These are phyloP conservation scores for Lepilemur septentrionalis DNA, from an alignment of 2,797 vertebrate species.

Conservation along the genomic window DNA sequence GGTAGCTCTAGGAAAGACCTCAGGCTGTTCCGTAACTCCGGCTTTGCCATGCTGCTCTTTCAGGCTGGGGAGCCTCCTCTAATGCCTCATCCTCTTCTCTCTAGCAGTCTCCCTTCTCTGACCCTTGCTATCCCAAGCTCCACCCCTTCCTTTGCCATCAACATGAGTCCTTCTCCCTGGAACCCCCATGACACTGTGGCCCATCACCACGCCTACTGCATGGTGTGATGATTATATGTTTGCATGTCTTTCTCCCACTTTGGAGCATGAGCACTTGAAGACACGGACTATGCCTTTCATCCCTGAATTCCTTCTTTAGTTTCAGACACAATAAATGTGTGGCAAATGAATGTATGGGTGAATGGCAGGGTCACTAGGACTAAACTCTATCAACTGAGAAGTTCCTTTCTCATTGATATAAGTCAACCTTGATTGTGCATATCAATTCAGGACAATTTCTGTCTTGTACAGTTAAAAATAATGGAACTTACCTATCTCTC, in stretches of 20 bases:
- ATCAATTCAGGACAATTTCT: background rate
- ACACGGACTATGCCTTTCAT: background rate
- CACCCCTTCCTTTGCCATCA: background rate
- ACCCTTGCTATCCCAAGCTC: rapidly evolving
- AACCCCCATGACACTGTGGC: background rate
- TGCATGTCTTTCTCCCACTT: background rate
- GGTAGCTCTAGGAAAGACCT: background rate
- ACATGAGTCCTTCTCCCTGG: background rate
- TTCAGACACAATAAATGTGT: background rate
- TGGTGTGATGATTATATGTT: rapidly evolving
- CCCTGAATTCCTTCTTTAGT: background rate
- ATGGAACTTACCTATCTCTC: background rate
- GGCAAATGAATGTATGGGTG: background rate
- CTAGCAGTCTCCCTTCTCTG: background rate
- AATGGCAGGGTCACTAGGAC: background rate
- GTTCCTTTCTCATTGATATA: background rate
- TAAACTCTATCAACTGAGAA: background rate
- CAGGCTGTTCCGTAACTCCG: background rate
- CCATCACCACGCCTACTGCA: too few species aligned
- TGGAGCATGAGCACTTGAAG: background rate
- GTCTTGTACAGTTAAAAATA: background rate
- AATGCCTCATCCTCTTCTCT: background rate
- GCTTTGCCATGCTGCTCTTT: background rate
- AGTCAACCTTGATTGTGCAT: background rate
- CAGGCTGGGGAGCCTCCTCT: background rate